Conservation (phyloP, 2,113 vertebrate species). For the Dromaius novaehollandiae region DNA sequence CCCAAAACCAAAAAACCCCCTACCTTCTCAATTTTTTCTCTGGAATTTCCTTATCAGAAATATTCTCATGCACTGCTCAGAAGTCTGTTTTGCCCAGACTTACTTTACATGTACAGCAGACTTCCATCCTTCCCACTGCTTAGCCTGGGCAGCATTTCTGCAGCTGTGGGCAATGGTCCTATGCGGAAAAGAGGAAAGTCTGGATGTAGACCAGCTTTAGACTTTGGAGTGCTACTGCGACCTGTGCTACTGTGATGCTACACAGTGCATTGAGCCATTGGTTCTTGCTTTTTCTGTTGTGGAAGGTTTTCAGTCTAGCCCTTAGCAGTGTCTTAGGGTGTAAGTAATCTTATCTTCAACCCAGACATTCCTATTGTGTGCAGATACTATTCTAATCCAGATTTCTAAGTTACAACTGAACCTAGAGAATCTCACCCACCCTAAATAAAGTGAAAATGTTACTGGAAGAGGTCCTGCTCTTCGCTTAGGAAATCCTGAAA, state of each 20-base stretch:
- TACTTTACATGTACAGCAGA: neutral
- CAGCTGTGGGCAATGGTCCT: neutral
- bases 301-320: neutral
- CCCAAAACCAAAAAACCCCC: too few relatives aligned
- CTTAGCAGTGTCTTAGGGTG: neutral
- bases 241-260: neutral
- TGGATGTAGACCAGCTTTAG: neutral
- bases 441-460: neutral
- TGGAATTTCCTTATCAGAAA: neutral
- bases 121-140: neutral
- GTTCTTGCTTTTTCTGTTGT: neutral
- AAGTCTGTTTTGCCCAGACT: neutral
- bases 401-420: neutral
- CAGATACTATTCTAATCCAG: neutral
- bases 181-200: neutral
- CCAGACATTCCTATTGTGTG: neutral
- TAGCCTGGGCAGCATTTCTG: fast-evolving
- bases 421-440: neutral
- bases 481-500: neutral
- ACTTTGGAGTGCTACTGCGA: fast-evolving
- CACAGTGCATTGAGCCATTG: neutral
- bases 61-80: neutral
- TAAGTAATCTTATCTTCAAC: neutral
- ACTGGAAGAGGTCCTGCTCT: neutral
- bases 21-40: neutral